Evolutionary conservation across 2,888 invertebrate species (phyloP).

Genomic region (Dryobotodes eremita): DNA sequence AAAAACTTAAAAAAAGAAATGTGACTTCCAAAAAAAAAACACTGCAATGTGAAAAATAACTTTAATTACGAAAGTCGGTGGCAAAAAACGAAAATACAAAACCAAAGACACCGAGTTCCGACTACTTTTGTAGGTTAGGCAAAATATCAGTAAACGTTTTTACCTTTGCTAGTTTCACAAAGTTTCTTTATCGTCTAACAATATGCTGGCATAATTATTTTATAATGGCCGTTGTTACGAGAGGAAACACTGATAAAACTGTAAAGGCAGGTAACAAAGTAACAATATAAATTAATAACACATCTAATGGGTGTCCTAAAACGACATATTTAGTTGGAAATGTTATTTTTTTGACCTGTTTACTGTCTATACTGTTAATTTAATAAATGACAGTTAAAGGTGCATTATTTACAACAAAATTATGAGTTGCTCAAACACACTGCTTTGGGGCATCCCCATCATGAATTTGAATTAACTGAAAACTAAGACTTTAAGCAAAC

Average conservation of each 20-base stretch:
- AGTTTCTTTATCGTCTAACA: not conserved
- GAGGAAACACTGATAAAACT: not conserved
- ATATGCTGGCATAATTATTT: not conserved
- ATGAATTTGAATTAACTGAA: not conserved
- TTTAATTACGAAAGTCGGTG: no score
- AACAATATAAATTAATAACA: not conserved
- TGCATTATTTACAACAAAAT: not conserved
- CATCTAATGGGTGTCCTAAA: no score
- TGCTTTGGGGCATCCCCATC: not conserved
- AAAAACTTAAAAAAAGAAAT: no score
- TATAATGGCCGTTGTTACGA: conserved; percentile 1
- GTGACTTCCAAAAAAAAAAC: no score
- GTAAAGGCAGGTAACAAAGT: not conserved
- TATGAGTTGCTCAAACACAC: not conserved
- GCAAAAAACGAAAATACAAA: no score
- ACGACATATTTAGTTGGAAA: no score
- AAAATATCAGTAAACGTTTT: not conserved
- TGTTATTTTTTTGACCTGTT: not conserved
- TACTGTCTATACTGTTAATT: not conserved
- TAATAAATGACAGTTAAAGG: not conserved
- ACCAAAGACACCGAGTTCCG: no score
- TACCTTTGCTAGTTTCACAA: not conserved
- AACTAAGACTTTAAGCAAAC: not conserved
- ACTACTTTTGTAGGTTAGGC: not conserved
- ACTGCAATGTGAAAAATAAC: no score